Evolutionary conservation across 1,140 invertebrate genomes (phyloP).

Genomic region (Himalopsyche phryganea): DNA sequence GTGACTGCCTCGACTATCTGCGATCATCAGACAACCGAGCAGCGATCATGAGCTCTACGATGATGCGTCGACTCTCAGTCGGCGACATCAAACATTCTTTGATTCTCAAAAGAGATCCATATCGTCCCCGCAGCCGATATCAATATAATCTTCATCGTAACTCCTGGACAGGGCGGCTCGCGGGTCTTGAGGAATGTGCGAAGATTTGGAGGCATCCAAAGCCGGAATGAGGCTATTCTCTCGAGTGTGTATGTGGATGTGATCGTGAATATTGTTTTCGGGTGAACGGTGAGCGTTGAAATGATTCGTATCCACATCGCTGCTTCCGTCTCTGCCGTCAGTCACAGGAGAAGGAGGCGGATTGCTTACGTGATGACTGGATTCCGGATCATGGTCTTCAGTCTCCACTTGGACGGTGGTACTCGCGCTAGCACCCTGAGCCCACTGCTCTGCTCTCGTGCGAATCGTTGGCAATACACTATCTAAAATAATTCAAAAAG

Average conservation of each 20-base stretch:
- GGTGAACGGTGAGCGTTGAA: constrained; percentile 31
- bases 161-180: constrained; percentile 34
- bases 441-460: constrained; percentile 54
- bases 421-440: constrained; percentile 40
- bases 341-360: constrained; percentile 75
- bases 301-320: constrained; percentile 56
- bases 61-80: too few relatives aligned
- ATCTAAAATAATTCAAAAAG: constrained; percentile 37
- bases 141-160: constrained; percentile 68
- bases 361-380: constrained; percentile 59
- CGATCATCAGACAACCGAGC: too few relatives aligned
- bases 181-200: constrained; percentile 29
- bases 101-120: constrained; percentile 68
- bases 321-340: constrained; percentile 66
- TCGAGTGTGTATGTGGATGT: constrained; percentile 26
- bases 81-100: not conserved
- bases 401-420: constrained; percentile 48
- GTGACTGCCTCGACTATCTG: too few relatives aligned
- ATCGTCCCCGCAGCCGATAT: constrained; percentile 64
- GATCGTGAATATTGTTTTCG: constrained; percentile 36
- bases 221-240: constrained; percentile 28
- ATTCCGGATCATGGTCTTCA: constrained; percentile 52
- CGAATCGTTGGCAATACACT: constrained; percentile 58
- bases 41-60: too few relatives aligned
- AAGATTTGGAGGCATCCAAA: constrained; percentile 30